Evolutionary conservation across 1,140 invertebrate species (phyloP).

Genomic region (Pseudomyrmex gracilis): DNA sequence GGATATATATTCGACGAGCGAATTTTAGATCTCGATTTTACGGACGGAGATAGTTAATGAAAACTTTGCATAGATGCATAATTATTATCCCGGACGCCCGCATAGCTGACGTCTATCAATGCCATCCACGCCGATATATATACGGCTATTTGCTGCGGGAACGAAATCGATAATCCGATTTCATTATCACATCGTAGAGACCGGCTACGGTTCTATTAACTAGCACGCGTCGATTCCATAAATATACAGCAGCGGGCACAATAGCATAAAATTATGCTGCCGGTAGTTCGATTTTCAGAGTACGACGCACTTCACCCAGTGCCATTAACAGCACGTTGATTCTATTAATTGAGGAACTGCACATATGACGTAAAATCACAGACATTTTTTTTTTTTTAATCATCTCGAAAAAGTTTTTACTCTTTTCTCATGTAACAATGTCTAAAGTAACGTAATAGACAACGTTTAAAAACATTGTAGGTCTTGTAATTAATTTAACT

Average conservation of each 20-base stretch:
- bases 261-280: slow-evolving; percentile 28
- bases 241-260: slow-evolving; percentile 18
- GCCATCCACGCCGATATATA: slow-evolving; percentile 22
- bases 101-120: slow-evolving; percentile 26
- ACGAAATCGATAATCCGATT: slow-evolving; percentile 59
- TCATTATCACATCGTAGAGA: slow-evolving; percentile 58
- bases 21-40: slow-evolving; percentile 3
- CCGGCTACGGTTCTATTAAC: slow-evolving; percentile 43
- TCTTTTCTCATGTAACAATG: not conserved
- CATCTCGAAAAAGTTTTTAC: not conserved
- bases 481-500: not conserved
- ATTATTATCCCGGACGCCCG: slow-evolving; percentile 43
- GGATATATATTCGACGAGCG: not conserved
- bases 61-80: slow-evolving; percentile 49
- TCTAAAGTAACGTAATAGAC: too few species aligned
- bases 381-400: not conserved
- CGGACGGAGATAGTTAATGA: slow-evolving; percentile 37
- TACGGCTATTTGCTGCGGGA: slow-evolving; percentile 44
- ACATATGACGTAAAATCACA: not conserved
- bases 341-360: not conserved
- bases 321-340: not conserved
- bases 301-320: not conserved
- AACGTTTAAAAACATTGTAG: too few species aligned
- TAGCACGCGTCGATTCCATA: slow-evolving; percentile 24
- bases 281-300: slow-evolving; percentile 19